Evolutionary conservation across 1,140 invertebrate species (phyloP).

Genomic region (Planococcus citri): DNA sequence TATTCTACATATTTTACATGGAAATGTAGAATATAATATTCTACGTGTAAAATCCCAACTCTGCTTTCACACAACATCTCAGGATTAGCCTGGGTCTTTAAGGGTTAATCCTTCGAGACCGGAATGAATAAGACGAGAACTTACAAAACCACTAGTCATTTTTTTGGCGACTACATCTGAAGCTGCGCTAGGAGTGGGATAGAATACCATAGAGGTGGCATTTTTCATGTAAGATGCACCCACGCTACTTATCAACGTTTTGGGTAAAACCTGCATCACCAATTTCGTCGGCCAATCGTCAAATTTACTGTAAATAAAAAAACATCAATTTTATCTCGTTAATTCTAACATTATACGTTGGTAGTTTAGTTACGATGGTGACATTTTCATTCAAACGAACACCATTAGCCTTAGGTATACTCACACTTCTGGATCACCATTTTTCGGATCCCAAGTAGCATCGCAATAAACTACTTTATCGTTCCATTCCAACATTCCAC

Average conservation of each 20-base stretch:
- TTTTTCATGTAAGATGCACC: conserved; percentile 75
- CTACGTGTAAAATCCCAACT: too few relatives aligned
- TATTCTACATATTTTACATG: too few relatives aligned
- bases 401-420: too few relatives aligned
- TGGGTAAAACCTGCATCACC: conserved; percentile 87
- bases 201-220: conserved; percentile 73
- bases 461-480: conserved; percentile 64
- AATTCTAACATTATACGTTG: too few relatives aligned
- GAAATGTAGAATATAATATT: too few relatives aligned
- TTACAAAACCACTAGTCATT: conserved; percentile 83
- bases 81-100: too few relatives aligned
- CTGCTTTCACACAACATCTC: too few relatives aligned
- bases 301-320: conserved; percentile 49
- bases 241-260: conserved; percentile 74
- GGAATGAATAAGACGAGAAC: conserved; percentile 35
- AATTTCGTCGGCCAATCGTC: conserved; percentile 84
- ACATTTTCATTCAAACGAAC: conserved; percentile 4
- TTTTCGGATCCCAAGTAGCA: conserved; percentile 60
- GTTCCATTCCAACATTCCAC: conserved; percentile 70
- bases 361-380: too few relatives aligned
- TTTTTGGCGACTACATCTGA: conserved; percentile 72
- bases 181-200: conserved; percentile 61
- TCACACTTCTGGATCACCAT: conserved; percentile 73
- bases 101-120: conserved; percentile 25
- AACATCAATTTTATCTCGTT: background rate